Evolutionary conservation across 2,888 invertebrate species (phyloP).

Genomic region (Eupithecia subfuscata): DNA sequence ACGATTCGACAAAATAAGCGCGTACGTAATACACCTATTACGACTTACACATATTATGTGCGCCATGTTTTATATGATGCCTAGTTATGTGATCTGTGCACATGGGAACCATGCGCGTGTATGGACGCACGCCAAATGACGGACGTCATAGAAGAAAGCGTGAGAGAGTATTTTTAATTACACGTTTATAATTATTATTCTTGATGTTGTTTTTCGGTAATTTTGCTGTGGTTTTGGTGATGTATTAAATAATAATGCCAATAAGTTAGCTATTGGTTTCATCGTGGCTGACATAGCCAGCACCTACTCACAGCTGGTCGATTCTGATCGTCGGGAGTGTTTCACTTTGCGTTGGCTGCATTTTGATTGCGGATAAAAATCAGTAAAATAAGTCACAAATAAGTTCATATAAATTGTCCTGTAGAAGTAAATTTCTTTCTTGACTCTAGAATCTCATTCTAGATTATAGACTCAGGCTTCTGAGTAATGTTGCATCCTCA

Average conservation of each 20-base stretch:
- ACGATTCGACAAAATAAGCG: conserved; percentile 12
- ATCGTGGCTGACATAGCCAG: no score
- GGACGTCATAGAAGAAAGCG: conserved; percentile 7
- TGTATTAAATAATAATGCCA: no score
- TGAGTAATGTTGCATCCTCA: no score
- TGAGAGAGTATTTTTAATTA: neutral
- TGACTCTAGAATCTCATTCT: no score
- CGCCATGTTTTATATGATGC: neutral
- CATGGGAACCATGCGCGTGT: conserved; percentile 11
- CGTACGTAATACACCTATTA: conserved; percentile 15
- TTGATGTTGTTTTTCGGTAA: neutral
- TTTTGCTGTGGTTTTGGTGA: neutral
- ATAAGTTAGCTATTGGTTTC: no score
- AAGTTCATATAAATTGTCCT: no score
- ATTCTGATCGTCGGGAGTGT: neutral
- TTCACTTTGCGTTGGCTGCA: no score
- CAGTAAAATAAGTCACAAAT: no score
- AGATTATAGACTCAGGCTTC: no score
- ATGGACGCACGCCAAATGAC: neutral
- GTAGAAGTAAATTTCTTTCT: no score
- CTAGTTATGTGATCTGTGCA: neutral
- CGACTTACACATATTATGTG: conserved; percentile 9
- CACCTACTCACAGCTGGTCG: neutral
- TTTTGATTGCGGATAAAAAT: no score
- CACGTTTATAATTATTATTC: neutral